These are phyloP conservation scores for Branchipolynoe longqiensis DNA, from an alignment of 2,888 invertebrate genomes.

Conservation along the genomic window DNA sequence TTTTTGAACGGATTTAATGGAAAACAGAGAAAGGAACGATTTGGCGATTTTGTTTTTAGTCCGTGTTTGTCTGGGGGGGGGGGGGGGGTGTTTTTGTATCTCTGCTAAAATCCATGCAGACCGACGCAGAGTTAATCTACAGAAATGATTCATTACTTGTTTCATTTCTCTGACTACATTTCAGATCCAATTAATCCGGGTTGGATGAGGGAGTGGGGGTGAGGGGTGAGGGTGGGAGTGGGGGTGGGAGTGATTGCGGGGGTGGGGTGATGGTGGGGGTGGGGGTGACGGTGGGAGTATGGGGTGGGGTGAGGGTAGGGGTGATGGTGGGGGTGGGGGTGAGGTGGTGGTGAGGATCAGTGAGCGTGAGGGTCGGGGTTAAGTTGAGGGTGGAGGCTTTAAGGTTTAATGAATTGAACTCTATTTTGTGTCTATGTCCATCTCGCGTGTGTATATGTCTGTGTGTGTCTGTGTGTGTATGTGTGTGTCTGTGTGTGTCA, in stretches of 20 bases:
- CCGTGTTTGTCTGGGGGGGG: background rate
- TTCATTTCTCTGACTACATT: slow-evolving; percentile 27
- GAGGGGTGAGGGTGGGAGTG: background rate
- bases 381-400: no score
- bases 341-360: background rate
- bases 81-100: background rate
- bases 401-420: no score
- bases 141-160: slow-evolving; percentile 35
- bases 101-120: background rate
- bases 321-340: background rate
- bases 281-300: background rate
- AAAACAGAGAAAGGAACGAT: no score
- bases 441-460: no score
- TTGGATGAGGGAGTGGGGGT: slow-evolving; percentile 19
- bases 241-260: background rate
- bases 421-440: no score
- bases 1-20: no score
- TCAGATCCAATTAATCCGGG: slow-evolving; percentile 28
- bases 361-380: background rate
- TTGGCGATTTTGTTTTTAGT: no score
- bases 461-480: no score
- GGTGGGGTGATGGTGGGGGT: background rate
- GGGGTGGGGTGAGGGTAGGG: background rate
- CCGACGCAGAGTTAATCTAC: background rate
- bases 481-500: background rate